Evolutionary conservation across 2,888 invertebrate genomes (phyloP).

Genomic region (Cremastinae sp.): DNA sequence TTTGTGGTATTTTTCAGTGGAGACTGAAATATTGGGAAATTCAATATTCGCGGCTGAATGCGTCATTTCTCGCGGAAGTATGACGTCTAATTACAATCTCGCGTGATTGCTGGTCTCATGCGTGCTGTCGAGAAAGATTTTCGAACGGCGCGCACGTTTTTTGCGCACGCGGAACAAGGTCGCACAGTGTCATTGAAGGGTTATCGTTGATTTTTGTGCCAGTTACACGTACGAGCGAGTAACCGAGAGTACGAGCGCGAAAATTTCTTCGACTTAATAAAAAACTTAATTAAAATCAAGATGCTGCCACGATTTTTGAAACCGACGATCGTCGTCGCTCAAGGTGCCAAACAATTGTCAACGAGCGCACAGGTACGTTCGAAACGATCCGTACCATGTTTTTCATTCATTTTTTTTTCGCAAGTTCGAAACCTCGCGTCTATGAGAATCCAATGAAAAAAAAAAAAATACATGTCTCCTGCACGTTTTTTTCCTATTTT

Average conservation of each 20-base stretch:
- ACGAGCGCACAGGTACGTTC: conserved; percentile 73
- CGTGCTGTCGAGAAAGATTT: conserved; percentile 1
- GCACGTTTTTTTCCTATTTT: background rate
- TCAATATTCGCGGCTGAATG: background rate
- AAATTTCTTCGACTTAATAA: conserved; percentile 3
- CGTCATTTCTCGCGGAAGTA: conserved; percentile 2
- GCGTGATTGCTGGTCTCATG: background rate
- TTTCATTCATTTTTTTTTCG: conserved; percentile 11
- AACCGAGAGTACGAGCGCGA: conserved; percentile 39
- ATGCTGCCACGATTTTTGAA: conserved; percentile 76
- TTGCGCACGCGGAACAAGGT: conserved; percentile 57
- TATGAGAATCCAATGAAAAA: conserved; percentile 12
- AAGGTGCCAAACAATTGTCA: conserved; percentile 74
- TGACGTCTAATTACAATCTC: background rate
- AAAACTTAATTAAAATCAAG: conserved; percentile 57
- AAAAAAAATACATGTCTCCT: conserved; percentile 10
- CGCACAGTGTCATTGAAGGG: conserved; percentile 62
- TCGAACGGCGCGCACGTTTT: conserved; percentile 46
- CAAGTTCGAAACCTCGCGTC: conserved; percentile 19
- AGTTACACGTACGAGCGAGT: conserved; percentile 55
- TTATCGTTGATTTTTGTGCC: conserved; percentile 36
- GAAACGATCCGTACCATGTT: conserved; percentile 1
- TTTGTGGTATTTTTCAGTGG: background rate
- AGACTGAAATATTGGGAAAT: background rate
- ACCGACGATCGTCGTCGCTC: conserved; percentile 70